Evolutionary conservation across 2,888 invertebrate species (phyloP), one percentile per base, ranked within the genome.

Genomic region (Dexiosoma caninum): DNA sequence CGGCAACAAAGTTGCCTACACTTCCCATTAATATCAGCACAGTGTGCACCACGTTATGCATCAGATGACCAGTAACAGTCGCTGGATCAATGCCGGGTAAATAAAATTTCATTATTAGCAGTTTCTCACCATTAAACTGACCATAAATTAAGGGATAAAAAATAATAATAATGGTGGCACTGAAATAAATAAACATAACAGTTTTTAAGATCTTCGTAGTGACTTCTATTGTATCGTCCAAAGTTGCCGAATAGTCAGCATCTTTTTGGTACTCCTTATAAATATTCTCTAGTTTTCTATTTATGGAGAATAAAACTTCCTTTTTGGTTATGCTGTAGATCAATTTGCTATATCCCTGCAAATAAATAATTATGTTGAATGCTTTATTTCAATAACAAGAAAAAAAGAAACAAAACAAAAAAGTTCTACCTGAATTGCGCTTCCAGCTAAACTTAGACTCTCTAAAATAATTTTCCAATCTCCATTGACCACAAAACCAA

Each of bases 1-100:
- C 87, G 0, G 81, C 84, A 0, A 84, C 84, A 57, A 85, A 87
- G 19, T 87, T 87, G 0, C 87, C 87, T 49, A 87, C 84, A 0
- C 74, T 81, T 0, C 86, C 87, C 32, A 86, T 69, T 4, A 9
- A 0, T 0, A 85, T 16, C 0, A 83, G 64, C 0, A 40, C 21
- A 0, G 70, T 12, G 12, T 87, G 87, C 1, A 82, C 7, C 0
- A n/a, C 10, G 0, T 72, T 30, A 23, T 85, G 30, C 1, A 84
- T 19, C 1, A 82, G 2, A 62, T 84, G 76, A 1, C 86, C 86
- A 0, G 7, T n/a, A 12, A 83, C 79, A 8, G 79, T 82, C 10
- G 21, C 40, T 0, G 81, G 80, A 42, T 87, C 83, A 0, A 87
- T 30, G 0, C 84, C 81, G 0, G 86, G 30, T 12, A 57, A 37